A percentile compares a stretch with the other conserved stretches of the same genome.
Conservation (phyloP, 2,888 invertebrate species). For the Drosophila parthenogenetica region DNA sequence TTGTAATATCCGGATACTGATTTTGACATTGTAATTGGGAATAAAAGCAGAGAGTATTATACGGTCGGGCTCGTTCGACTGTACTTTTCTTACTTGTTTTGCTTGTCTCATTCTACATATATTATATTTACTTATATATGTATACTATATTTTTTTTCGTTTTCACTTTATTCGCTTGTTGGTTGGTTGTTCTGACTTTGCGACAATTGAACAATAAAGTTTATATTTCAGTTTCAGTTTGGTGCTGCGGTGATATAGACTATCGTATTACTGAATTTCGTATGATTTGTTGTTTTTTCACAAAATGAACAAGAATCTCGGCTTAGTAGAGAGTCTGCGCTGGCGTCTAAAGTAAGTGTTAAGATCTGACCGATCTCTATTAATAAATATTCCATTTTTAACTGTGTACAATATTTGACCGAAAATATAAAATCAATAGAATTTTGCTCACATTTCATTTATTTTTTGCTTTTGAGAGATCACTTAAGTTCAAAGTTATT, state of each 20-base stretch:
- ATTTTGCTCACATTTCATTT: background rate
- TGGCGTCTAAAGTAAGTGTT: conserved; percentile 82
- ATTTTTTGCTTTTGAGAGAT: background rate
- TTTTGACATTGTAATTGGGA: no score
- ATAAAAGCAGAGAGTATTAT: no score
- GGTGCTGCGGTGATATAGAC: conserved; percentile 55
- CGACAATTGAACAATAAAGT: conserved; percentile 59
- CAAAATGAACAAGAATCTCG: conserved; percentile 77
- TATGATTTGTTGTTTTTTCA: conserved; percentile 12
- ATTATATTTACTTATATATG: conserved; percentile 16
- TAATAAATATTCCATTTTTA: conserved; percentile 33
- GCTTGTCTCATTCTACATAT: conserved; percentile 33
- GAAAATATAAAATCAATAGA: background rate
- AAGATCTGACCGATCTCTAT: conserved; percentile 36
- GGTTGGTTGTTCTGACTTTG: conserved; percentile 41
- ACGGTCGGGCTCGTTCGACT: no score
- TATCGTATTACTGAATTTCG: background rate
- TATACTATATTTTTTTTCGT: conserved; percentile 22
- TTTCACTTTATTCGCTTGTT: conserved; percentile 51
- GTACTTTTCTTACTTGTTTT: no score
- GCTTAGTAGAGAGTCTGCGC: conserved; percentile 77
- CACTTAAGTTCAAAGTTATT: conserved; percentile 19
- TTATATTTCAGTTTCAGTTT: conserved; percentile 77
- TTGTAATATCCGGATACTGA: no score
- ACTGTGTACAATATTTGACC: conserved; percentile 4